These are phyloP conservation scores for Python bivittatus DNA, from an alignment of 2,113 vertebrate species.

Conservation along the genomic window DNA sequence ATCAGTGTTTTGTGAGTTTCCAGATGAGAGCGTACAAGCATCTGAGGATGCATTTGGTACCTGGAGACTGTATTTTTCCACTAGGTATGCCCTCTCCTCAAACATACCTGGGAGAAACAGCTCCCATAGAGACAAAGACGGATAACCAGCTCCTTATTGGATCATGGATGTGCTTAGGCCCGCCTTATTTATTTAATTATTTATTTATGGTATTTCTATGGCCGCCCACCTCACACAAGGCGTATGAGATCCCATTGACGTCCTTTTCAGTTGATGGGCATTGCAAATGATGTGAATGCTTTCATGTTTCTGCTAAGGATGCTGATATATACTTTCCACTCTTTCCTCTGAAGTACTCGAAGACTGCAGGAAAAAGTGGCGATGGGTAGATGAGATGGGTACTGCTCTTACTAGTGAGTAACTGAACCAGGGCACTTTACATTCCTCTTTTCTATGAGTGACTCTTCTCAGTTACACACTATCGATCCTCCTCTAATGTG, in stretches of 20 bases:
- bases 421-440: not conserved
- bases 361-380: not conserved
- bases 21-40: not conserved
- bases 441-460: not conserved
- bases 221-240: no score
- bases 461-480: not conserved
- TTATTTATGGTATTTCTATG: no score
- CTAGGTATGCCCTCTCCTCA: not conserved
- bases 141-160: not conserved
- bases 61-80: not conserved
- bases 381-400: not conserved
- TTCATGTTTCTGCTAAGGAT: not conserved
- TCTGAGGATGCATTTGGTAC: not conserved
- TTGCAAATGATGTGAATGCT: not conserved
- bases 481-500: not conserved
- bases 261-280: not conserved
- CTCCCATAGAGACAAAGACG: not conserved
- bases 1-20: not conserved
- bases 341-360: not conserved
- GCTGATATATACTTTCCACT: not conserved
- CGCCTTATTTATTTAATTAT: no score
- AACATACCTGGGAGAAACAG: not conserved
- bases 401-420: not conserved
- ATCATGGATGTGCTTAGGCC: not conserved
- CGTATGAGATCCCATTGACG: not conserved